Evolutionary conservation across 2,888 invertebrate species (phyloP), one percentile per base, ranked within the genome.

Genomic region (Nemurella pictetii): DNA sequence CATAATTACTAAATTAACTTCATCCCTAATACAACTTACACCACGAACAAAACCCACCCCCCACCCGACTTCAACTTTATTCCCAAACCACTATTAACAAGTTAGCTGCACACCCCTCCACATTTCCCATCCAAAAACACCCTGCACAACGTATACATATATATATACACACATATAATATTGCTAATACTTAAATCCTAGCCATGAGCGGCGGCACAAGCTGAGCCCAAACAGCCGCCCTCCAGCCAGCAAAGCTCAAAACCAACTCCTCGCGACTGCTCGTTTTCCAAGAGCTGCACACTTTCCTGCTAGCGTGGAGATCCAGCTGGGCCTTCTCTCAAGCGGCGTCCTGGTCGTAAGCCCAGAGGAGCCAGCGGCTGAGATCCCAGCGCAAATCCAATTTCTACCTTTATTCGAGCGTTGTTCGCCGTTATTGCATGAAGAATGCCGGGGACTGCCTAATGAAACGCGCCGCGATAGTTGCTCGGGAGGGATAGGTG

Each of bases 321-420:
- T 55, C 55, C 29, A 29, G 27, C 29, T 29, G 30, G 27, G 30
- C 27, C 78, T 29, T 30, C 28, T 78, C 29, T 20, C n/a, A 27
- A 78, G 30, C 78, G n/a, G 30, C 78, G 4, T 27, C 80, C 32
- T 3, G 25, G 35, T 26, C 35, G 3, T 81, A 81, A 81, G 80
- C 80, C 80, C 26, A 35, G 7, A 32, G 30, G 35, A 81, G 80
- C n/a, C 32, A 28, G 0, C 29, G n/a, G 4, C 32, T 26, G 35
- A 81, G 36, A 81, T 81, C 35, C n/a, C 25, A 20, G 7, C 36
- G n/a, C 35, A 77, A 81, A 81, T 81, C 80, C 30, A 81, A 81
- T 81, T 26, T 35, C 32, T 81, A 35, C 35, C 35, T 35, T 81
- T 30, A 81, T 81, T 75, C 25, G 28, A 3, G 27, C 75, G 75